These are phyloP conservation scores for Mionectes macconnelli DNA, from an alignment of 2,113 vertebrate genomes.

Conservation along the genomic window DNA sequence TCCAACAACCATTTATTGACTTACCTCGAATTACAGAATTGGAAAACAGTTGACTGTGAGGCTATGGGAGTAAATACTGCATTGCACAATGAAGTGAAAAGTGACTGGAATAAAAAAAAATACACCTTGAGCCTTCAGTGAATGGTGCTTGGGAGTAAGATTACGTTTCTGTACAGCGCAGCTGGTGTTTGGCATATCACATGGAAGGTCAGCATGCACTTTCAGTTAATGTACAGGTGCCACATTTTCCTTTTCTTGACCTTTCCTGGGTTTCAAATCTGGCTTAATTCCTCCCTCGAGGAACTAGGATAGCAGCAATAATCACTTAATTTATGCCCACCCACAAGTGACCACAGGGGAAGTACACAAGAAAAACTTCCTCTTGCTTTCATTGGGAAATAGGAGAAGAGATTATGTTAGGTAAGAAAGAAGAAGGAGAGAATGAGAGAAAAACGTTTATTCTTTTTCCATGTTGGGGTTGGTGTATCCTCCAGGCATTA, in stretches of 20 bases:
- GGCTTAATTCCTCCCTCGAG: conserved; percentile 20
- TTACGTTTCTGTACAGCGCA: not conserved
- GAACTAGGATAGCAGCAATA: not conserved
- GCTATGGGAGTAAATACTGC: not conserved
- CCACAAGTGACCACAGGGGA: conserved; percentile 5
- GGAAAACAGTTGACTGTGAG: not conserved
- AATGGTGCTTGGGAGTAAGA: not conserved
- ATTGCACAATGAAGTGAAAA: not conserved
- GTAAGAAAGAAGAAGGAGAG: not conserved
- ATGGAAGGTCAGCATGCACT: not conserved
- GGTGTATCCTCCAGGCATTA: not conserved
- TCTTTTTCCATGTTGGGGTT: not conserved
- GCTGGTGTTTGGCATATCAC: not conserved
- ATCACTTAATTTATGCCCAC: conserved; percentile 50
- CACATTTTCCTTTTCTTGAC: conserved; percentile 21
- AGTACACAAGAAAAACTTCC: not conserved
- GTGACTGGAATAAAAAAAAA: not conserved
- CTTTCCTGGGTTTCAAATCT: conserved; percentile 15
- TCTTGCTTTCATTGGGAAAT: not conserved
- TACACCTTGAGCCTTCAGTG: not conserved
- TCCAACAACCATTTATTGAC: conserved; percentile 20
- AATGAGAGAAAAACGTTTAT: not conserved
- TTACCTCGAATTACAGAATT: conserved; percentile 2
- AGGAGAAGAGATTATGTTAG: not conserved
- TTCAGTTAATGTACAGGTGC: conserved; percentile 12